Conservation (phyloP, 2,113 vertebrate species). For the Aleadryas rufinucha region DNA sequence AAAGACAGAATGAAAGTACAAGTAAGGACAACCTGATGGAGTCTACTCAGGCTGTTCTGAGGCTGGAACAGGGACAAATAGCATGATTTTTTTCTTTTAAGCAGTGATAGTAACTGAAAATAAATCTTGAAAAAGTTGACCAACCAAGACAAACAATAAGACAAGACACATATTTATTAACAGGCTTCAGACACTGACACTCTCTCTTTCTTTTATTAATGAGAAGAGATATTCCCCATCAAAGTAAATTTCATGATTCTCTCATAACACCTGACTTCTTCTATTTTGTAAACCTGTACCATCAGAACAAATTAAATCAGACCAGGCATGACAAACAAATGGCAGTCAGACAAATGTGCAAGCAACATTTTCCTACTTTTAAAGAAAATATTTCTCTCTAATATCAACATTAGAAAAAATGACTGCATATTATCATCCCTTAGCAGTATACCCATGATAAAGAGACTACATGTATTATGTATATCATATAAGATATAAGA, state of each 20-base stretch:
- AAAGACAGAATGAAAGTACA: neutral
- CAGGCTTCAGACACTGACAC: neutral
- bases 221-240: neutral
- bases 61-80: neutral
- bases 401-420: neutral
- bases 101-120: neutral
- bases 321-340: neutral
- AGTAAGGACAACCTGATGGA: neutral
- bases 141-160: neutral
- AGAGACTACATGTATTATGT: neutral
- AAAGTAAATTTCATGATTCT: neutral
- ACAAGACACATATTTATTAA: neutral
- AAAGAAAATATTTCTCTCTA: neutral
- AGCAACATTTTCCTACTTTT: neutral
- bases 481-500: neutral
- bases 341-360: neutral
- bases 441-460: neutral
- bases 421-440: neutral
- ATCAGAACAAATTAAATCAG: neutral
- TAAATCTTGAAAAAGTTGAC: neutral
- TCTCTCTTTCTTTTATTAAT: neutral
- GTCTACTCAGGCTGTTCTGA: neutral
- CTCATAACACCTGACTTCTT: neutral
- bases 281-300: neutral
- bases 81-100: neutral